These are phyloP conservation scores for Esox lucius DNA, from an alignment of 2,797 vertebrate genomes.

Conservation along the genomic window DNA sequence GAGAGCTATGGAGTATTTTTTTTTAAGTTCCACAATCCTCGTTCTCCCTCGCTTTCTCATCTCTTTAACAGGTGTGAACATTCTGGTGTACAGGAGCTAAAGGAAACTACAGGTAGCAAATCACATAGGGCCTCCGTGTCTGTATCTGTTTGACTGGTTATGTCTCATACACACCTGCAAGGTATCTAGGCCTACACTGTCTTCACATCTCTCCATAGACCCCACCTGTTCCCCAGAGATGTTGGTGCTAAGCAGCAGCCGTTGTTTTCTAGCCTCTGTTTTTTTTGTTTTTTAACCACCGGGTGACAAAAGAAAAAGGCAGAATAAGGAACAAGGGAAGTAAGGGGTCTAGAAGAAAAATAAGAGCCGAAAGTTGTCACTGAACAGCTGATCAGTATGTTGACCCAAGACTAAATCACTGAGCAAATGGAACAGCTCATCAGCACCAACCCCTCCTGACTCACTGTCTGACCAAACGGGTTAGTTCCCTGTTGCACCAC, in stretches of 20 bases:
- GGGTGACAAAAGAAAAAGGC: slow-evolving; percentile 14
- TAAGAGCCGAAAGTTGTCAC: slow-evolving; percentile 44
- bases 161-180: slow-evolving; percentile 44
- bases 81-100: background rate
- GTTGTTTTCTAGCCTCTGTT: slow-evolving; percentile 31
- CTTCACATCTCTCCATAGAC: slow-evolving; percentile 41
- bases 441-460: background rate
- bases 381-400: slow-evolving; percentile 52
- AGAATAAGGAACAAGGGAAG: slow-evolving; percentile 5
- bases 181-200: slow-evolving; percentile 37
- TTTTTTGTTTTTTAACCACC: background rate
- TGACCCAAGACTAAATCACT: slow-evolving; percentile 19
- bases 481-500: background rate
- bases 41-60: no score
- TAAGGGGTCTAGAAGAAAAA: slow-evolving; percentile 25
- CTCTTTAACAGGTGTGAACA: no score
- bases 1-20: no score
- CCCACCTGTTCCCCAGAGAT: slow-evolving; percentile 41
- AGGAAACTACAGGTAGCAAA: background rate
- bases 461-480: background rate
- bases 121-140: background rate
- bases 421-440: background rate
- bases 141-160: background rate
- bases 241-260: slow-evolving; percentile 48
- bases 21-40: no score